Conservation (phyloP, 2,888 invertebrate genomes). For the Conchocele bisecta region DNA sequence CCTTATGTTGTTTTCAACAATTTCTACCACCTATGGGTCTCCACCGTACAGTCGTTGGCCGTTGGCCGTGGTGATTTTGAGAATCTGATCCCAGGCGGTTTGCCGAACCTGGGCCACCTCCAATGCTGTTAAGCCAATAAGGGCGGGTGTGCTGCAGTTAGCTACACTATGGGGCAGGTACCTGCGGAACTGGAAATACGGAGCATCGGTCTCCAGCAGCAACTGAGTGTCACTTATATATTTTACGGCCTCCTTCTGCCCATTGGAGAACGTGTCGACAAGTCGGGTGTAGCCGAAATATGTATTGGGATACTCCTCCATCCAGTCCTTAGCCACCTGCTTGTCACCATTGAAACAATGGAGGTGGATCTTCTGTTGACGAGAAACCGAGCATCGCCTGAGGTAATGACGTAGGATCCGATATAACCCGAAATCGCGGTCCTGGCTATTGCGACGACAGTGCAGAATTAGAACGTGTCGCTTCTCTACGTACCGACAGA, state of each 20-base stretch:
- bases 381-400: neutral
- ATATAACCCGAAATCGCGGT: neutral
- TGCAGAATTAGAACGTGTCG: slow-evolving; percentile 4
- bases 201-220: slow-evolving; percentile 3
- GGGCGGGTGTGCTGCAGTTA: slow-evolving; percentile 1
- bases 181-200: neutral
- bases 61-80: neutral
- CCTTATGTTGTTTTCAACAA: too few relatives aligned
- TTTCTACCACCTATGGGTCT: too few relatives aligned
- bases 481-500: too few relatives aligned
- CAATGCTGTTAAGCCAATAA: slow-evolving; percentile 2
- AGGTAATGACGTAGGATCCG: too few relatives aligned
- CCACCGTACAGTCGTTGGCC: neutral
- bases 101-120: neutral
- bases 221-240: too few relatives aligned
- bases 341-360: slow-evolving; percentile 1
- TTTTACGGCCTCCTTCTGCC: too few relatives aligned
- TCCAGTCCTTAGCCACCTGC: neutral
- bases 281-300: slow-evolving; percentile 3
- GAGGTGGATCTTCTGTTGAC: neutral
- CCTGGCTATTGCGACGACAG: neutral
- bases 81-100: neutral
- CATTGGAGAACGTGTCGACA: too few relatives aligned
- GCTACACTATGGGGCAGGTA: too few relatives aligned
- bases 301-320: slow-evolving; percentile 2